Evolutionary conservation across 2,888 invertebrate species (phyloP).

Genomic region (Platypus cylindrus): DNA sequence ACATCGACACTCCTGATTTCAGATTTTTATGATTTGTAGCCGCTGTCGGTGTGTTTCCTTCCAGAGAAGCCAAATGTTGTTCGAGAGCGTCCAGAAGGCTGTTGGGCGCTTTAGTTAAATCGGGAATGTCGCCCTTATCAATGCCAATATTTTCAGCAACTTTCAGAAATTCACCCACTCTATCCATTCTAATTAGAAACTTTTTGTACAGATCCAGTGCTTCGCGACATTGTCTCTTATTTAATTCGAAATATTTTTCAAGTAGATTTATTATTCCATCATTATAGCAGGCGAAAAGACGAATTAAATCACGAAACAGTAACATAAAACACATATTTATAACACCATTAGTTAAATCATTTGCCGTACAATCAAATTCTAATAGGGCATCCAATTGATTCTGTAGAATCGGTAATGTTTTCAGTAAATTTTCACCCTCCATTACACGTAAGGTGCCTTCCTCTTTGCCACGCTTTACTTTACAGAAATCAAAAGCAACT

Average conservation of each 20-base stretch:
- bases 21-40: constrained; percentile 81
- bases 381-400: constrained; percentile 90
- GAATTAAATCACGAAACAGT: constrained; percentile 95
- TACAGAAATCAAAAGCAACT: constrained; percentile 99
- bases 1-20: constrained; percentile 76
- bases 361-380: constrained; percentile 96
- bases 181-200: constrained; percentile 97
- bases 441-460: constrained; percentile 96
- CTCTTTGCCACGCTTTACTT: constrained; percentile 97
- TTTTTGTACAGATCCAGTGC: constrained; percentile 98
- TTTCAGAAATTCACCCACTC: constrained; percentile 96
- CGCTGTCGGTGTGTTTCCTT: constrained; percentile 84
- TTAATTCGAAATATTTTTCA: constrained; percentile 99
- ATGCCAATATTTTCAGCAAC: constrained; percentile 85
- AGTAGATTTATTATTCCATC: constrained; percentile 98
- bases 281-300: constrained; percentile 98
- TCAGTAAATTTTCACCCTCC: constrained; percentile 94
- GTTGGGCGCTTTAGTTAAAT: constrained; percentile 95
- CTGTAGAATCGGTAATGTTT: constrained; percentile 93
- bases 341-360: constrained; percentile 88
- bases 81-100: constrained; percentile 95
- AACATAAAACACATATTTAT: constrained; percentile 99
- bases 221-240: constrained; percentile 97
- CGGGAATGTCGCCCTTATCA: constrained; percentile 98
- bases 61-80: constrained; percentile 86